Percentiles rank a stretch among this genome's conserved stretches.
Conservation (phyloP, 2,888 invertebrate genomes). For the Glyphotaelius pellucidus region DNA sequence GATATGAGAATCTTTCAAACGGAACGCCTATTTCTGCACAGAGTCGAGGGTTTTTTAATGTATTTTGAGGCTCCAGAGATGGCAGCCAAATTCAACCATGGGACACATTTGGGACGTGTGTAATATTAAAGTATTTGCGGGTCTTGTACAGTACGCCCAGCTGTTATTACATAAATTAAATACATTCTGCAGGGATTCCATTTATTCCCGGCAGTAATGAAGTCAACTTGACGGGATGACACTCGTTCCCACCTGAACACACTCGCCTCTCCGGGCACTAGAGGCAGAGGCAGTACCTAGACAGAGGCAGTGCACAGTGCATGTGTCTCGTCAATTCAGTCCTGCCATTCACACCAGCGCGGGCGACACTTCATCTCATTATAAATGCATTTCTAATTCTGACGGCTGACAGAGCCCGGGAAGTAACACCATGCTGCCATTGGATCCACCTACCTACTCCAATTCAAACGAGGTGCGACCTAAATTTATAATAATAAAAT, state of each 20-base stretch:
- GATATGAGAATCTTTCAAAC: too few species aligned
- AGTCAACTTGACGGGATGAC: background rate
- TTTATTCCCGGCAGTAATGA: background rate
- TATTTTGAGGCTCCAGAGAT: too few species aligned
- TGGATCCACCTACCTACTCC: background rate
- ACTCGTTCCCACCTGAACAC: background rate
- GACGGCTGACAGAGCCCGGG: slow-evolving; percentile 11
- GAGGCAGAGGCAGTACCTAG: too few species aligned
- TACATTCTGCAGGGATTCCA: background rate
- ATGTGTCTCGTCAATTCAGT: slow-evolving; percentile 5
- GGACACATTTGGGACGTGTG: too few species aligned
- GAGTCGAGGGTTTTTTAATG: too few species aligned
- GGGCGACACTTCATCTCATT: background rate
- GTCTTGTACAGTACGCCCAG: too few species aligned
- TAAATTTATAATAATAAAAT: background rate
- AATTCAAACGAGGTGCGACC: background rate
- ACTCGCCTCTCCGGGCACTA: background rate
- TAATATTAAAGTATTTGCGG: too few species aligned
- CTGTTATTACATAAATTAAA: background rate
- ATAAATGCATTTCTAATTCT: slow-evolving; percentile 41
- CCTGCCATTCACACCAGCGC: background rate
- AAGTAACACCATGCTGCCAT: background rate
- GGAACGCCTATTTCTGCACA: too few species aligned
- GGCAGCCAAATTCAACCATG: too few species aligned
- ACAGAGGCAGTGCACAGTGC: background rate